phyloP scores from a whole-genome alignment of 1,140 invertebrate species.

The Hylaeus anthracinus region DNA sequence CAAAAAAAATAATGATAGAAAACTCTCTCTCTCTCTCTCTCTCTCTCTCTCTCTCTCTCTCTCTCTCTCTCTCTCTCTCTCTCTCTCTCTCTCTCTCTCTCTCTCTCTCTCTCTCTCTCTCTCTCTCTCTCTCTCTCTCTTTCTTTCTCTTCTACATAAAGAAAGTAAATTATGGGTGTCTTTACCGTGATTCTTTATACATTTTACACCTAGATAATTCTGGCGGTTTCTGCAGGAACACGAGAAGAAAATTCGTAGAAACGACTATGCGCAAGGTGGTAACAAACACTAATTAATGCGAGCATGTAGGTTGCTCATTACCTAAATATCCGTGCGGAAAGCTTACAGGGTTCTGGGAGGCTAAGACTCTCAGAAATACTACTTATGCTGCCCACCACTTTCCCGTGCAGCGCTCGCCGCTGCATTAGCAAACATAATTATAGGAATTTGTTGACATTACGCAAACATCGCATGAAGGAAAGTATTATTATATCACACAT shows the following conservation, averaged over 20 bases:
- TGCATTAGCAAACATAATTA: constrained; percentile 47
- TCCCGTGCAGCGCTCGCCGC: neutral
- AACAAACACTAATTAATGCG: constrained; percentile 40
- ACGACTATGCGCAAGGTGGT: neutral
- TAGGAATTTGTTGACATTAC: constrained; percentile 42
- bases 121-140: too few relatives aligned
- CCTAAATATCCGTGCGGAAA: constrained; percentile 31
- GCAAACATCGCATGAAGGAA: constrained; percentile 5
- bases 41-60: too few relatives aligned
- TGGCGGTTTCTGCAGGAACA: neutral
- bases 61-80: too few relatives aligned
- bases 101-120: too few relatives aligned
- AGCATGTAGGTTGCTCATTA: constrained; percentile 40
- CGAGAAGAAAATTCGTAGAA: constrained; percentile 22
- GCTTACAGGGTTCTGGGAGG: constrained; percentile 35
- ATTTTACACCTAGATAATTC: neutral
- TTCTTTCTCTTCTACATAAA: too few relatives aligned
- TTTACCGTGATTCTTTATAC: neutral
- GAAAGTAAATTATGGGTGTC: too few relatives aligned
- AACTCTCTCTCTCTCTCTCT: too few relatives aligned
- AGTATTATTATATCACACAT: constrained; percentile 11
- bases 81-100: too few relatives aligned
- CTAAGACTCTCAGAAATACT: constrained; percentile 46
- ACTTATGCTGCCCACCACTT: constrained; percentile 33
- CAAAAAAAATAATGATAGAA: too few relatives aligned